These are phyloP conservation scores for Acanthosepion esculentum DNA, from an alignment of 2,888 invertebrate genomes.

Conservation along the genomic window DNA sequence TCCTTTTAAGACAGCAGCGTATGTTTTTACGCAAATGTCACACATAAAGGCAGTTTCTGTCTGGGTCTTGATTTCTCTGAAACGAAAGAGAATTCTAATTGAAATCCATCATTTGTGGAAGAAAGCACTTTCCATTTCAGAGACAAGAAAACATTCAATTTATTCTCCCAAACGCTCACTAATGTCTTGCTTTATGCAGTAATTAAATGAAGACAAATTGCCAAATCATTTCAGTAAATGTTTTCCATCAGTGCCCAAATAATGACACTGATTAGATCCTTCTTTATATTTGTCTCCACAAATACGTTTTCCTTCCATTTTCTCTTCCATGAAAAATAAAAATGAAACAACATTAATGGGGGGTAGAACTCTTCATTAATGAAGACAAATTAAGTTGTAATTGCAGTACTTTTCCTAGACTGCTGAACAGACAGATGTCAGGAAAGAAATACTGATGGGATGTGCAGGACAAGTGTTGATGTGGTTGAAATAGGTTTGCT, in stretches of 20 bases:
- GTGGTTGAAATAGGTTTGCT: no score
- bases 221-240: not conserved
- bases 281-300: not conserved
- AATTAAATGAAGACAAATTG: conserved; percentile 9
- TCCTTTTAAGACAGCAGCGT: not conserved
- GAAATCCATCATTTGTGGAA: not conserved
- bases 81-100: conserved; percentile 8
- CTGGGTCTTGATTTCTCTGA: not conserved
- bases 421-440: no score
- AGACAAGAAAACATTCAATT: not conserved
- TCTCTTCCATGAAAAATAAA: not conserved
- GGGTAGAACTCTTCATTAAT: not conserved
- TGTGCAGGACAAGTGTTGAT: no score
- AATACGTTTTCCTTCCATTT: not conserved
- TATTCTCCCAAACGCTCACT: not conserved
- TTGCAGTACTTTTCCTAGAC: not conserved
- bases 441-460: no score
- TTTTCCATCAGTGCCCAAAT: not conserved
- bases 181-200: not conserved
- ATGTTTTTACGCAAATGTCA: not conserved
- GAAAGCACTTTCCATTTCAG: not conserved
- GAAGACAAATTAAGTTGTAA: not conserved
- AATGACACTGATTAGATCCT: not conserved
- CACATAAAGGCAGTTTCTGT: not conserved
- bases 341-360: not conserved